Evolutionary conservation across 2,113 vertebrate genomes (phyloP).

Genomic region (Speoplatyrhinus poulsoni): DNA sequence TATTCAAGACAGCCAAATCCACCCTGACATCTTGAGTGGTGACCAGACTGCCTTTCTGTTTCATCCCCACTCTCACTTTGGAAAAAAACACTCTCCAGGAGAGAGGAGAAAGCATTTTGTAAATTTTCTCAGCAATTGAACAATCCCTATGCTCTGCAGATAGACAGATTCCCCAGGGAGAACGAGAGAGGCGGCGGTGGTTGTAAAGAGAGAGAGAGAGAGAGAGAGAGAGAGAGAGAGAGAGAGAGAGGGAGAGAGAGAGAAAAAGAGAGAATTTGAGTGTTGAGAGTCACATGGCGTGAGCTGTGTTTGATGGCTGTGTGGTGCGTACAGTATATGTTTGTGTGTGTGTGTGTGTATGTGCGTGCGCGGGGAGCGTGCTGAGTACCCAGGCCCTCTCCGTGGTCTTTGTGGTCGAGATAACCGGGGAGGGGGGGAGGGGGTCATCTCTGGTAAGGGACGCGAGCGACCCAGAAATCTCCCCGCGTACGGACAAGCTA

Average conservation of each 20-base stretch:
- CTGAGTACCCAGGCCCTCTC: conserved; percentile 60
- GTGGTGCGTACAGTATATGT: conserved; percentile 44
- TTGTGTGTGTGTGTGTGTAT: conserved; percentile 14
- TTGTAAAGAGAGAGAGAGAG: conserved; percentile 47
- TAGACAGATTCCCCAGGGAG: conserved; percentile 67
- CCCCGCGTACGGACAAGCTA: conserved; percentile 29
- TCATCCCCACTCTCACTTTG: conserved; percentile 34
- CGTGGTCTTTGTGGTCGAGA: conserved; percentile 64
- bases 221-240: conserved; percentile 53
- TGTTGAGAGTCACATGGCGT: conserved; percentile 58
- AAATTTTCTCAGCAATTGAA: conserved; percentile 78
- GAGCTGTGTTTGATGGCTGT: conserved; percentile 60
- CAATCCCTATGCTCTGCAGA: conserved; percentile 66
- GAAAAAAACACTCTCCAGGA: conserved; percentile 53
- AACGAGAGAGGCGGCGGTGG: conserved; percentile 31
- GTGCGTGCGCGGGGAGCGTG: conserved; percentile 45
- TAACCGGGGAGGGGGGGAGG: conserved; percentile 28
- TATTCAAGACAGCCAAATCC: conserved; percentile 76
- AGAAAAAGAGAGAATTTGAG: conserved; percentile 42
- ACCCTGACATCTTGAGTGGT: conserved; percentile 71
- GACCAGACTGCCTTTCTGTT: conserved; percentile 65
- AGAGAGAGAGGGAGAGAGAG: conserved; percentile 51
- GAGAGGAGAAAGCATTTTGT: conserved; percentile 72
- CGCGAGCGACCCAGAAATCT: conserved; percentile 36
- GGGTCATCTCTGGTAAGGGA: conserved; percentile 62